Evolutionary conservation across 2,888 invertebrate species (phyloP), one percentile per base, ranked within the genome.

Genomic region (Norana najaformis): DNA sequence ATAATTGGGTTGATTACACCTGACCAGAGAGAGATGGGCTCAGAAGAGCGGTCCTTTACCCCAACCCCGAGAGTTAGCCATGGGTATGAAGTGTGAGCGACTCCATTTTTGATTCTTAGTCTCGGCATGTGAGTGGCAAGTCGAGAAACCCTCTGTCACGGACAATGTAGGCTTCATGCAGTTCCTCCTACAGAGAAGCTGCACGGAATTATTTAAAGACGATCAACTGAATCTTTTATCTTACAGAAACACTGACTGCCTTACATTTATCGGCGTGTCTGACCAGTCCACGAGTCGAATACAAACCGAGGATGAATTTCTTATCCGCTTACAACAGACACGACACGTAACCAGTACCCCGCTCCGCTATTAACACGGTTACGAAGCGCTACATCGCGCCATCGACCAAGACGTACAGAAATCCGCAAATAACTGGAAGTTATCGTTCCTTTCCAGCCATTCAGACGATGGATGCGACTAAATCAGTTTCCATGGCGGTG

Each of bases 401-500:
- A n/a, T 69, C 69, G 8, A 8, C n/a, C 69, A n/a, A n/a, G 1
- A 47, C 41, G 18, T 23, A 23, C 23, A 20, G 23, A 6, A 69
- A n/a, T 8, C 69, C 69, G n/a, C n/a, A 69, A 69, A 69, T 69
- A 69, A 69, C 69, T 69, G 69, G 69, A 69, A 69, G 69, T 69
- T 69, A 69, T 69, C 69, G 69, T 69, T 69, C n/a, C 69, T 69
- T 69, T 69, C 69, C 69, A 69, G 69, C 69, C 69, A n/a, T 69
- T n/a, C 69, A 69, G 8, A n/a, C 69, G 69, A 69, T 69, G 69
- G 69, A 69, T 69, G 30, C 13, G 30, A n/a, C 69, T 69, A 69
- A 69, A 69, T 69, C 69, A 69, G 69, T 69, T n/a, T 69, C n/a
- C 30, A 16, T 69, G 69, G 69, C n/a, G 69, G 69, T 69, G 69